Evolutionary conservation across 2,888 invertebrate species (phyloP).

Genomic region (Mythimna pallens): DNA sequence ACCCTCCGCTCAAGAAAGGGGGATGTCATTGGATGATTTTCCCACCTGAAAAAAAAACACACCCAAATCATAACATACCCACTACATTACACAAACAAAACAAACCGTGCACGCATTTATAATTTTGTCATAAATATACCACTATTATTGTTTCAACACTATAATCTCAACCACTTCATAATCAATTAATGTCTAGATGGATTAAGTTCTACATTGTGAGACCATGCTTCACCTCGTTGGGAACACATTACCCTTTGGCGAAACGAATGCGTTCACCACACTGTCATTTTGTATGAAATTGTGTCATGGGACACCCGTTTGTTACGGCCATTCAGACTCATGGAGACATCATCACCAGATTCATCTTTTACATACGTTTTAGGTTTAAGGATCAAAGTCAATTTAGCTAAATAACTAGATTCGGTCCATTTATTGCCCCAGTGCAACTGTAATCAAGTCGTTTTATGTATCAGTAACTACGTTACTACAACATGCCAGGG

Average conservation of each 20-base stretch:
- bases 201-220: slow-evolving; percentile 23
- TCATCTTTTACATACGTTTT: not conserved
- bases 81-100: slow-evolving; percentile 2
- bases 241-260: slow-evolving; percentile 44
- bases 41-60: not conserved
- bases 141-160: slow-evolving; percentile 29
- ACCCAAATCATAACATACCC: not conserved
- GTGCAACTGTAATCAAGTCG: too few species aligned
- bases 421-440: too few species aligned
- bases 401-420: not conserved
- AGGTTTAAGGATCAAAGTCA: not conserved
- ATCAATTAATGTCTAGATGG: slow-evolving; percentile 49
- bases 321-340: slow-evolving; percentile 31
- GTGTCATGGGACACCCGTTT: slow-evolving; percentile 57
- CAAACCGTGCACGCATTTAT: slow-evolving; percentile 6
- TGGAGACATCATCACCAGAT: not conserved
- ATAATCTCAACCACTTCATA: slow-evolving; percentile 16
- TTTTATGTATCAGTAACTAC: too few species aligned
- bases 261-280: slow-evolving; percentile 57
- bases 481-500: too few species aligned
- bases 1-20: too few species aligned
- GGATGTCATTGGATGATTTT: too few species aligned
- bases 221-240: slow-evolving; percentile 45
- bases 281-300: slow-evolving; percentile 48
- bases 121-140: slow-evolving; percentile 17